phyloP scores from a whole-genome alignment of 2,113 vertebrate genomes.

The Lasiurus borealis region DNA sequence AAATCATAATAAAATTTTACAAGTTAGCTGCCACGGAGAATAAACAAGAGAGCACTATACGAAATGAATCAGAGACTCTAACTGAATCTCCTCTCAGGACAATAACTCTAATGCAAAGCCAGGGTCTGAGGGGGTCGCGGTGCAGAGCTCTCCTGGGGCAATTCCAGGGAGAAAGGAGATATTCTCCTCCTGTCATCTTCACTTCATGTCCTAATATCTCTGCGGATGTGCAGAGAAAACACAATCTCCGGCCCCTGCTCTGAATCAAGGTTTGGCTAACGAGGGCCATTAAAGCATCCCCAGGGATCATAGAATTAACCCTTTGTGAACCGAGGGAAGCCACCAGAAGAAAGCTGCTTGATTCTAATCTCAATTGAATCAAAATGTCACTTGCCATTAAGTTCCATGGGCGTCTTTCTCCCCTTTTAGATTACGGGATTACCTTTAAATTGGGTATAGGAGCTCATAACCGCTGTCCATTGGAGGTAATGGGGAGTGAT shows the following conservation, averaged over 20 bases:
- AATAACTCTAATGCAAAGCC: slow-evolving; percentile 91
- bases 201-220: slow-evolving; percentile 87
- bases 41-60: slow-evolving; percentile 91
- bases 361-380: slow-evolving; percentile 83
- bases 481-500: slow-evolving; percentile 53
- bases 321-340: slow-evolving; percentile 82
- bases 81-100: slow-evolving; percentile 91
- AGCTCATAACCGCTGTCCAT: slow-evolving; percentile 67
- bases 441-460: slow-evolving; percentile 75
- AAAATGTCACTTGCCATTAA: slow-evolving; percentile 85
- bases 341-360: slow-evolving; percentile 66
- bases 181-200: slow-evolving; percentile 87
- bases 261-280: slow-evolving; percentile 82
- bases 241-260: slow-evolving; percentile 79
- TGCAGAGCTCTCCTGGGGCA: slow-evolving; percentile 86
- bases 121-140: slow-evolving; percentile 88
- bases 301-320: slow-evolving; percentile 86
- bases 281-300: slow-evolving; percentile 85
- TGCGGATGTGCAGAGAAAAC: slow-evolving; percentile 87
- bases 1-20: slow-evolving; percentile 91
- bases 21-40: slow-evolving; percentile 90
- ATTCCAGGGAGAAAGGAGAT: slow-evolving; percentile 87
- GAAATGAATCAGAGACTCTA: slow-evolving; percentile 91
- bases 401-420: slow-evolving; percentile 57
- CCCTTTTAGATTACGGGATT: slow-evolving; percentile 73